Evolutionary conservation across 2,888 invertebrate species (phyloP).

Genomic region (Tetragonisca angustula): DNA sequence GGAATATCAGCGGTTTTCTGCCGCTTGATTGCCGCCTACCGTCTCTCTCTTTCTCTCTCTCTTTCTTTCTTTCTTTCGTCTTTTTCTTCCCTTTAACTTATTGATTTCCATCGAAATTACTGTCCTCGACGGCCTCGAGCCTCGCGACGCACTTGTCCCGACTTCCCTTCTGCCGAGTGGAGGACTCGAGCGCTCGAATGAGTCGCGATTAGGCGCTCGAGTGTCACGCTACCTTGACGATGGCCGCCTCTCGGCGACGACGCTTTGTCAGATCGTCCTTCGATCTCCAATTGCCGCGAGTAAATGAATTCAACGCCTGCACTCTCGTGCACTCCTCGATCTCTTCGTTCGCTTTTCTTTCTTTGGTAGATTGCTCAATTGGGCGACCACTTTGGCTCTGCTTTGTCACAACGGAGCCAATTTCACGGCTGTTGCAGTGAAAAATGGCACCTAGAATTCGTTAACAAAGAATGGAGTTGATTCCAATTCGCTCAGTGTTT

Average conservation of each 20-base stretch:
- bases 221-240: constrained; percentile 7
- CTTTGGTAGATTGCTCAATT: neutral
- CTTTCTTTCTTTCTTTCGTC: neutral
- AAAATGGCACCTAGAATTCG: neutral
- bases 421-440: neutral
- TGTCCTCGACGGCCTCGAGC: constrained; percentile 34
- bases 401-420: neutral
- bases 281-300: neutral
- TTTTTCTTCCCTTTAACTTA: constrained; percentile 21
- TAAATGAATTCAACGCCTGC: neutral
- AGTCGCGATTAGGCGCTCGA: constrained; percentile 34
- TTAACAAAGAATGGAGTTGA: neutral
- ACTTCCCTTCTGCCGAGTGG: constrained; percentile 22
- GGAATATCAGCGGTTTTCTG: constrained; percentile 46
- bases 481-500: neutral
- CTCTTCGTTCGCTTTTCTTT: neutral
- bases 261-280: neutral
- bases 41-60: neutral
- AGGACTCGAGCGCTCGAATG: neutral
- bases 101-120: constrained; percentile 56
- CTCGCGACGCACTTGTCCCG: constrained; percentile 19
- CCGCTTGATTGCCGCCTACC: constrained; percentile 30
- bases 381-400: neutral
- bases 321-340: neutral
- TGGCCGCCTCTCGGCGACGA: neutral